These are phyloP conservation scores for Tetramorium alpestre DNA, from an alignment of 1,140 invertebrate species.

Conservation along the genomic window DNA sequence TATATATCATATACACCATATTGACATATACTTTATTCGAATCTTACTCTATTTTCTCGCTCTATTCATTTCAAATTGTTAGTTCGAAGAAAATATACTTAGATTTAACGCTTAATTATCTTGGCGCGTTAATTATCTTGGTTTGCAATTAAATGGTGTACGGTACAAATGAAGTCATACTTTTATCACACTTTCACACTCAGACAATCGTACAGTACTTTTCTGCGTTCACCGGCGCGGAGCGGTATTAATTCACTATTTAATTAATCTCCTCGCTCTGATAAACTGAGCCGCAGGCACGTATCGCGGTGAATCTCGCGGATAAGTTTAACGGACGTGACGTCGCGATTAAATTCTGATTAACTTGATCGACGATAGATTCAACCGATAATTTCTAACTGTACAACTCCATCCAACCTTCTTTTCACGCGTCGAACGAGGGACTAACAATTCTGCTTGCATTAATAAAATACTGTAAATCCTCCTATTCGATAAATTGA, in stretches of 20 bases:
- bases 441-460: not conserved
- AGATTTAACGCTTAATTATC: too few species aligned
- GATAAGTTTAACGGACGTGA: not conserved
- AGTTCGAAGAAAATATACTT: too few species aligned
- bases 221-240: not conserved
- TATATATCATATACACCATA: too few species aligned
- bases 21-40: too few species aligned
- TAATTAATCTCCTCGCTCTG: not conserved
- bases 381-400: not conserved
- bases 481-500: not conserved
- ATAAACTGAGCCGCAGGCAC: not conserved
- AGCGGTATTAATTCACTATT: not conserved
- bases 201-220: not conserved
- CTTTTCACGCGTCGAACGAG: not conserved
- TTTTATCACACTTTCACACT: not conserved
- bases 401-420: not conserved
- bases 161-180: too few species aligned
- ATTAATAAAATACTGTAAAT: not conserved
- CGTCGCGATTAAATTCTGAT: not conserved
- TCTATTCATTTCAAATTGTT: too few species aligned
- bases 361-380: not conserved
- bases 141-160: too few species aligned
- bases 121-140: too few species aligned
- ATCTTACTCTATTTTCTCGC: too few species aligned
- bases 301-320: not conserved